phyloP scores from a whole-genome alignment of 2,113 vertebrate species.

The Lepus timidus region DNA sequence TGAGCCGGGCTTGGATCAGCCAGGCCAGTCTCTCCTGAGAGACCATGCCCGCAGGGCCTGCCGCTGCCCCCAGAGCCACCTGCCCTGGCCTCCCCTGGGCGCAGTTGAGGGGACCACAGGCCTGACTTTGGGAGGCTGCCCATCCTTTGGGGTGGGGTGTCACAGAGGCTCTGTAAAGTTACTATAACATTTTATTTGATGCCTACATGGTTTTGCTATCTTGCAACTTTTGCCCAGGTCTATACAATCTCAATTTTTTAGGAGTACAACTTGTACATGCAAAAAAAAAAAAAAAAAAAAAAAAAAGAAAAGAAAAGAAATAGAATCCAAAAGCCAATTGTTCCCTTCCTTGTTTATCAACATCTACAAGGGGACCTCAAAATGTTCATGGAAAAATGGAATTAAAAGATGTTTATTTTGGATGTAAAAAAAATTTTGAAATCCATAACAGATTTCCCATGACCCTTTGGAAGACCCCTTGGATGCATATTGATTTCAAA shows the following conservation, averaged over 20 bases:
- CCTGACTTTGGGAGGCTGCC: background rate
- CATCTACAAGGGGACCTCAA: background rate
- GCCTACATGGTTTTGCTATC: background rate
- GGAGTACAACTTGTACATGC: background rate
- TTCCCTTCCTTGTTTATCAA: background rate
- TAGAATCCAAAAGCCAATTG: background rate
- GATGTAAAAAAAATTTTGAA: too few species aligned
- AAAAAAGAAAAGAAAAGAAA: background rate
- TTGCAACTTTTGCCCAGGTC: constrained; percentile 33
- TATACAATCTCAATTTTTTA: background rate
- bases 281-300: background rate
- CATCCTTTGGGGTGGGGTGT: background rate
- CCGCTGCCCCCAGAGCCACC: background rate
- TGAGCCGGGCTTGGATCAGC: constrained; percentile 59
- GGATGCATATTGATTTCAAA: too few species aligned
- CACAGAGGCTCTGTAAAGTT: background rate
- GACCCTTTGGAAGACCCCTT: too few species aligned
- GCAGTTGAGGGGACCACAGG: background rate
- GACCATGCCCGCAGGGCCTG: background rate
- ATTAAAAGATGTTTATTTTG: too few species aligned
- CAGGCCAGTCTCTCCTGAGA: constrained; percentile 1
- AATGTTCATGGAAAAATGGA: too few species aligned
- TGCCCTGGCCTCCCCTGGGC: background rate
- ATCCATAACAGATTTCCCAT: too few species aligned
- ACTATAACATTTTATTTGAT: background rate